phyloP scores from a whole-genome alignment of 2,797 vertebrate species.

The Glossophaga mutica region DNA sequence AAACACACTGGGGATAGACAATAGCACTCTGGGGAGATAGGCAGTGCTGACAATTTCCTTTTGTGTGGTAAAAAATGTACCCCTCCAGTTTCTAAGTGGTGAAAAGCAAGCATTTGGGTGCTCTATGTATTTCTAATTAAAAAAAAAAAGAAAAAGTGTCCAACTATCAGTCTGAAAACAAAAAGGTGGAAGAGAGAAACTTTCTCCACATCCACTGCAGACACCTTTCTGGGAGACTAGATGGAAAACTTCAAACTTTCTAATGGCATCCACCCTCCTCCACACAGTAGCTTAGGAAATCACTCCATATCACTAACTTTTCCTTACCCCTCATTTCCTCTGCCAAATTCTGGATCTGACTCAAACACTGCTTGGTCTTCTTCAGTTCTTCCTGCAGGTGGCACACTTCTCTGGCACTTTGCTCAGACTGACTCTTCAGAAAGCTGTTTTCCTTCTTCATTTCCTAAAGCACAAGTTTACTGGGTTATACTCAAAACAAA shows the following conservation, averaged over 20 bases:
- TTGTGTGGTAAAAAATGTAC: not conserved
- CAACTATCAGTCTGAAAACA: not conserved
- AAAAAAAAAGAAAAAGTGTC: not conserved
- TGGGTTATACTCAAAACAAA: slow-evolving; percentile 15
- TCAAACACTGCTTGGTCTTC: slow-evolving; percentile 82
- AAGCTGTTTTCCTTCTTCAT: slow-evolving; percentile 85
- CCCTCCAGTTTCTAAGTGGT: slow-evolving; percentile 38
- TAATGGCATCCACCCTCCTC: not conserved
- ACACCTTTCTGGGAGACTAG: not conserved
- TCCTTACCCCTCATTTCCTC: slow-evolving; percentile 90
- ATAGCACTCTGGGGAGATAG: not conserved
- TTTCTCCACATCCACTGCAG: not conserved
- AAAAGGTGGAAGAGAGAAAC: not conserved
- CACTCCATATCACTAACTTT: not conserved
- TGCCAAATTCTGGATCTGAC: slow-evolving; percentile 83
- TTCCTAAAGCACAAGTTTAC: slow-evolving; percentile 82
- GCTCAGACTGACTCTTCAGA: slow-evolving; percentile 83
- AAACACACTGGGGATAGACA: not conserved
- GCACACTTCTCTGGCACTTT: slow-evolving; percentile 82
- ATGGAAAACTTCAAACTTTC: not conserved
- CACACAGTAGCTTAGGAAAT: not conserved
- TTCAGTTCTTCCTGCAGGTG: slow-evolving; percentile 89
- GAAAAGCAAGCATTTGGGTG: not conserved
- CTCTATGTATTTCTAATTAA: not conserved
- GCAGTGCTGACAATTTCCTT: not conserved